Conservation (phyloP, 2,888 invertebrate species). For the Heliconius sara region DNA sequence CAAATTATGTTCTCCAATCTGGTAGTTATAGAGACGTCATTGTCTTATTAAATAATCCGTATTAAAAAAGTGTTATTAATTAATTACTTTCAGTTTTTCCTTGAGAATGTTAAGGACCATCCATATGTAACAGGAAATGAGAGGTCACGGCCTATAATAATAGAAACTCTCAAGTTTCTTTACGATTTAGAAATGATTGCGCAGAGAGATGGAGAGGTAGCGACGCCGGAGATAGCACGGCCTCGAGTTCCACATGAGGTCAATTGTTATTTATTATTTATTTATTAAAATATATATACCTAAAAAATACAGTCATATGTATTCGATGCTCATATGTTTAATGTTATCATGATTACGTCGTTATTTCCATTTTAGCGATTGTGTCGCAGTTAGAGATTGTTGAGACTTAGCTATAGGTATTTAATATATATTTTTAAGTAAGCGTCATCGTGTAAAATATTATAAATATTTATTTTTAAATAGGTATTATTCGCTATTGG, state of each 20-base stretch:
- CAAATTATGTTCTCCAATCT: neutral
- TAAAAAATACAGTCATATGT: too few relatives aligned
- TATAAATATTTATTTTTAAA: conserved; percentile 32
- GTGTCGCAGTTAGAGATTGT: neutral
- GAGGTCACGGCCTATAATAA: conserved; percentile 93
- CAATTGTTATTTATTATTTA: neutral
- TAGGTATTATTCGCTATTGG: conserved; percentile 89
- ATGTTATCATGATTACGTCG: too few relatives aligned
- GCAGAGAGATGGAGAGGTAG: conserved; percentile 90
- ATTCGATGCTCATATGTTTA: too few relatives aligned
- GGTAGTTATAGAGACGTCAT: neutral
- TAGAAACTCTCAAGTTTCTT: conserved; percentile 95
- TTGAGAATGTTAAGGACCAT: conserved; percentile 95
- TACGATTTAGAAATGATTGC: conserved; percentile 96
- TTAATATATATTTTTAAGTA: too few relatives aligned
- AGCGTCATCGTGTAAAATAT: neutral
- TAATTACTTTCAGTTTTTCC: conserved; percentile 87
- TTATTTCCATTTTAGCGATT: neutral
- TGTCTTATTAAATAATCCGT: too few relatives aligned
- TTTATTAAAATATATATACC: too few relatives aligned
- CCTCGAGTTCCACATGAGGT: conserved; percentile 93
- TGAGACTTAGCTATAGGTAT: too few relatives aligned
- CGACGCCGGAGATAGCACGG: conserved; percentile 92
- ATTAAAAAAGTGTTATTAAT: neutral
- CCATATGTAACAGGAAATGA: conserved; percentile 92